phyloP scores from a whole-genome alignment of 2,113 vertebrate species.

The Rhodinocichla rosea region DNA sequence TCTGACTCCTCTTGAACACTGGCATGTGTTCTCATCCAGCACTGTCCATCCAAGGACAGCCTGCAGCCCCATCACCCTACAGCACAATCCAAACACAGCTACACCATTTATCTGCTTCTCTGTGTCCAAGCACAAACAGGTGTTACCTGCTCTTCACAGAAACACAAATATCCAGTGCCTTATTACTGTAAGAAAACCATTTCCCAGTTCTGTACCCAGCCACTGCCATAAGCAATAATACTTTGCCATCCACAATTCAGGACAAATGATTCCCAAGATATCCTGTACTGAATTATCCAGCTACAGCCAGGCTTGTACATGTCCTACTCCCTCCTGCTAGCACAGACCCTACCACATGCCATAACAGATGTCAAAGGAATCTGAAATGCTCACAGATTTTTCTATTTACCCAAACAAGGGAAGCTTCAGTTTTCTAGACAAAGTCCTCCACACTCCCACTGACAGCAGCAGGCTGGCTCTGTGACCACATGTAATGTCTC shows the following conservation, averaged over 20 bases:
- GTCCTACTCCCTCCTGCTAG: neutral
- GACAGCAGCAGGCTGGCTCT: neutral
- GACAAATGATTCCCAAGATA: neutral
- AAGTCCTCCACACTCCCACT: neutral
- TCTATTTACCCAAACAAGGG: neutral
- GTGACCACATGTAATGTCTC: neutral
- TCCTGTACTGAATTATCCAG: neutral
- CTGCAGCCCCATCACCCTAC: neutral
- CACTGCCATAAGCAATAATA: neutral
- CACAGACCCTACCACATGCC: neutral
- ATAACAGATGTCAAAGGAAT: neutral
- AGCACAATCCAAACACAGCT: neutral
- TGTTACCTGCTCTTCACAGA: neutral
- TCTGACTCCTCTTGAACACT: neutral
- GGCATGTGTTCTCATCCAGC: neutral
- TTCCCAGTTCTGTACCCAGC: neutral
- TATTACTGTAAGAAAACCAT: neutral
- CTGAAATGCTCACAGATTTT: constrained; percentile 1
- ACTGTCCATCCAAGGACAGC: neutral
- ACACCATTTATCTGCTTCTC: neutral
- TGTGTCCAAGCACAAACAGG: neutral
- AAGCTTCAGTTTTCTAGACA: neutral
- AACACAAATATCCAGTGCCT: neutral
- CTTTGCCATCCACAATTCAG: neutral
- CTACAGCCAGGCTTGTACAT: neutral